Evolutionary conservation across 2,797 vertebrate species (phyloP), one percentile per base, ranked within the genome.

Genomic region (Ispidina lecontei): DNA sequence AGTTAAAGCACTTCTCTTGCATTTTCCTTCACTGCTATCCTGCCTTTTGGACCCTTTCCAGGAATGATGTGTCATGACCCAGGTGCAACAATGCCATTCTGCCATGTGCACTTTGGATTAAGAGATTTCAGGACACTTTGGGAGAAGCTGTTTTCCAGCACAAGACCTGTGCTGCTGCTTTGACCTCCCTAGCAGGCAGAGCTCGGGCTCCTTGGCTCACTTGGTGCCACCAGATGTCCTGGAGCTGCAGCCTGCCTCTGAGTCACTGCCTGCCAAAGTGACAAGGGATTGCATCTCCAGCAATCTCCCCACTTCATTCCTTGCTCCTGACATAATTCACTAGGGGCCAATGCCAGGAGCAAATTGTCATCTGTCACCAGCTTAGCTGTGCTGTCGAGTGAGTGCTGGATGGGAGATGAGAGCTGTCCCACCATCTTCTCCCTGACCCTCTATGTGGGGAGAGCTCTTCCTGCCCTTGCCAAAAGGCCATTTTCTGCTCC

Each of bases 161-260:
- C 31, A 51, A 69, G 14, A 33, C 14, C 28, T 5, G 5, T 47
- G 31, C 14, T 2, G 1, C 26, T 49, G 21, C 56, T 87, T 55
- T 4, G 6, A 83, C 25, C 11, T 41, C 23, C 26, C 23, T 1
- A 0, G 17, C 23, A 67, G 51, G 54, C 39, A 60, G 35, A 51
- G 14, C 10, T 15, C 1, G 1, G 9, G 14, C 15, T 78, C 49
- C 44, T 51, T 1, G 1, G 12, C 23, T 47, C 4, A 0, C 16
- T 29, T 17, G 1, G 0, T 1, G 4, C 23, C 29, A 68, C 43
- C 39, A 55, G 18, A 64, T 1, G 23, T 37, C 49, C 43, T 0
- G 3, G 41, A 35, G 17, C 41, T 26, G 13, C 19, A 14, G 25
- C 13, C 15, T 69, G 17, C 18, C 37, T 73, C 52, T 22, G 33